Evolutionary conservation across 2,888 invertebrate genomes (phyloP), one percentile per base, ranked within the genome.

Genomic region (Mimumesa dahlbomi): DNA sequence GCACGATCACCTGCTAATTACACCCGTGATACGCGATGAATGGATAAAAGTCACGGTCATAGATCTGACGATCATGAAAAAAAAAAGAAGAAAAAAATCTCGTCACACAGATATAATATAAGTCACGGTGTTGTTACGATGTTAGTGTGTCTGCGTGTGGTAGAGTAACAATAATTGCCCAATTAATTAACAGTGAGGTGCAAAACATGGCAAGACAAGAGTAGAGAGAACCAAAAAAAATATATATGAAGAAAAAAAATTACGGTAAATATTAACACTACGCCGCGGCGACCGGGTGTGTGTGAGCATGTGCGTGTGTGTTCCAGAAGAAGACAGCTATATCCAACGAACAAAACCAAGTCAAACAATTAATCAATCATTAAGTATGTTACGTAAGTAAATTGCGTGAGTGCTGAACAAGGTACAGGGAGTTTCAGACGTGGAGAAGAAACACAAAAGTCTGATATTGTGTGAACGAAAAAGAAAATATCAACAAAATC

Each of bases 141-240:
- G n/a, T n/a, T n/a, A n/a, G 16, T 45, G 34, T 34, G n/a, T 34
- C 34, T 11, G 34, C 49, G 56, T 49, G 54, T 42, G 36, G 62
- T 53, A 46, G 49, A 61, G 54, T 64, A 73, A 45, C 61, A 56
- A 73, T 87, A 88, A 90, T 88, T 71, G 56, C 36, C 59, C 75
- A 71, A 75, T 75, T 71, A 75, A 75, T 75, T 70, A 75, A 75
- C 75, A 66, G 70, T 56, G 53, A 66, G 66, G 75, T 75, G 75
- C 75, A 63, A 75, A 57, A 75, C 65, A 63, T 53, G 52, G 63
- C 75, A 73, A 72, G 72, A 65, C 65, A 72, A 22, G 13, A 46
- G 25, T 3, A 29, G 29, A 62, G 21, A 34, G 18, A n/a, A n/a
- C n/a, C n/a, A n/a, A n/a, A n/a, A n/a, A n/a, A n/a, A n/a, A n/a